Percentiles rank a stretch among this genome's conserved stretches.
These are phyloP conservation scores for Ditylenchus dipsaci DNA, from an alignment of 1,140 invertebrate genomes.

Conservation along the genomic window DNA sequence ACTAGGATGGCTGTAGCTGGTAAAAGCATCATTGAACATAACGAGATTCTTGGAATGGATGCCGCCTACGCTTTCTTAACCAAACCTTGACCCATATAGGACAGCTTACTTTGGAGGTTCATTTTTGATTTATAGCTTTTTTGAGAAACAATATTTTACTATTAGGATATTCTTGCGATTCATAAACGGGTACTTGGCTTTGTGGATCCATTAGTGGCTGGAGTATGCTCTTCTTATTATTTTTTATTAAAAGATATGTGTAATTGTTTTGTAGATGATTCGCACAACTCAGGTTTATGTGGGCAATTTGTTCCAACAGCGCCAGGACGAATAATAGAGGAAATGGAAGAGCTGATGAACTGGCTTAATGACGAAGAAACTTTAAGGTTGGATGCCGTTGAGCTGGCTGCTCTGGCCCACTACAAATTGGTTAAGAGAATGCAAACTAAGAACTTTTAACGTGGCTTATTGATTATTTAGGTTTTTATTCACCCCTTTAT, in stretches of 20 bases:
- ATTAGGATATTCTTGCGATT: slow-evolving; percentile 81
- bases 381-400: slow-evolving; percentile 76
- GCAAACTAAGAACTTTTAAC: not conserved
- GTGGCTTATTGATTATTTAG: slow-evolving; percentile 29
- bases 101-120: slow-evolving; percentile 42
- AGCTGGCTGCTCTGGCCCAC: slow-evolving; percentile 86
- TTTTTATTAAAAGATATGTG: slow-evolving; percentile 42
- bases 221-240: slow-evolving; percentile 37
- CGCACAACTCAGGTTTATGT: slow-evolving; percentile 41
- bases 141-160: not conserved
- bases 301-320: slow-evolving; percentile 40
- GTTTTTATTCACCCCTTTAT: slow-evolving; percentile 60
- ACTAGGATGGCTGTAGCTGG: slow-evolving; percentile 84
- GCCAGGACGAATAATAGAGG: slow-evolving; percentile 73
- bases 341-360: slow-evolving; percentile 80
- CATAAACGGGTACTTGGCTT: slow-evolving; percentile 85
- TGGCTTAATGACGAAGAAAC: slow-evolving; percentile 83
- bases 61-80: slow-evolving; percentile 92
- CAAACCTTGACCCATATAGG: slow-evolving; percentile 69
- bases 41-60: slow-evolving; percentile 88
- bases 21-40: slow-evolving; percentile 90
- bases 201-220: slow-evolving; percentile 66
- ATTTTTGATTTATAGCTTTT: not conserved
- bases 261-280: slow-evolving; percentile 37
- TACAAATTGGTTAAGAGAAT: slow-evolving; percentile 75